These are phyloP conservation scores for Lithosia quadra DNA, from an alignment of 2,888 invertebrate genomes.

Conservation along the genomic window DNA sequence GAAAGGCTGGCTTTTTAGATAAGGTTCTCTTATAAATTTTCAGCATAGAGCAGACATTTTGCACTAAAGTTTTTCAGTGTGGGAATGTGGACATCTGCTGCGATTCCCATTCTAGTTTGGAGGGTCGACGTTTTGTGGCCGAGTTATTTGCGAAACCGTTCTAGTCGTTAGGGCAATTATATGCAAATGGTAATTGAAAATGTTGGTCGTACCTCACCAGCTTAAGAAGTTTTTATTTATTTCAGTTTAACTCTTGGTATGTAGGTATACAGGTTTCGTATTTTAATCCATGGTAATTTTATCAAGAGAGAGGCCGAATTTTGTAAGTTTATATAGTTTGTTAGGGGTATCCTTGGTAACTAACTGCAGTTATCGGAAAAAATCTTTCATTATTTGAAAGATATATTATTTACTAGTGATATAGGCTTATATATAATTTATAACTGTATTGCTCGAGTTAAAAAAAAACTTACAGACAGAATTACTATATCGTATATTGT, in stretches of 20 bases:
- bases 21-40: constrained; percentile 84
- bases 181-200: constrained; percentile 63
- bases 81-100: constrained; percentile 78
- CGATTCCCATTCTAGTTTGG: constrained; percentile 74
- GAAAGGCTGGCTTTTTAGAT: constrained; percentile 86
- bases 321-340: no score
- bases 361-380: no score
- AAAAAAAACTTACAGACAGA: no score
- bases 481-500: no score
- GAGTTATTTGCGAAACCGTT: constrained; percentile 69
- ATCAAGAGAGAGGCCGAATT: no score
- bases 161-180: constrained; percentile 67
- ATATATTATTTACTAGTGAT: no score
- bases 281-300: no score
- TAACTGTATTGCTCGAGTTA: no score
- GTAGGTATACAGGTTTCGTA: constrained; percentile 21
- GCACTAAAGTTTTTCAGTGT: constrained; percentile 78
- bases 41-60: constrained; percentile 75
- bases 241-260: constrained; percentile 30
- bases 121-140: constrained; percentile 67
- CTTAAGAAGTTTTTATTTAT: constrained; percentile 55
- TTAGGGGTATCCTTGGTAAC: no score
- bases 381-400: no score
- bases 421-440: no score
- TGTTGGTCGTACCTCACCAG: constrained; percentile 50